Conservation (phyloP, 2,113 vertebrate species). For the Buteo buteo region DNA sequence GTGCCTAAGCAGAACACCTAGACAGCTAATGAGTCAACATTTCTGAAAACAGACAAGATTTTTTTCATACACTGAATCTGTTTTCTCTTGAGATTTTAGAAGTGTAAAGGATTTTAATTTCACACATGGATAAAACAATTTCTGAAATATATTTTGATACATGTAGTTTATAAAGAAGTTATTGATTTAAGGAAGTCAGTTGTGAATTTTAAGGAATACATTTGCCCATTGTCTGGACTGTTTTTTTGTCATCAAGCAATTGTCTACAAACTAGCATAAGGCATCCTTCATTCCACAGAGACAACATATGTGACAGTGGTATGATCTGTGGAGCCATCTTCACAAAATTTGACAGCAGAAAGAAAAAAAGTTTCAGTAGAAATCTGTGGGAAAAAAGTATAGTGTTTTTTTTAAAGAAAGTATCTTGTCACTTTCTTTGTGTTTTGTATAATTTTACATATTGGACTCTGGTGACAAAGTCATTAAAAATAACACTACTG, state of each 20-base stretch:
- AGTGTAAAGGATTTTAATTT: conserved; percentile 33
- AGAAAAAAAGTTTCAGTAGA: neutral
- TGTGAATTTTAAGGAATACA: neutral
- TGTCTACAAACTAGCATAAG: neutral
- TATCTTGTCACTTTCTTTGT: neutral
- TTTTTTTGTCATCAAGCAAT: neutral
- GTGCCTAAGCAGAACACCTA: neutral
- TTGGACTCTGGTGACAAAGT: neutral
- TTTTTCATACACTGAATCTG: neutral
- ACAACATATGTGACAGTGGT: neutral
- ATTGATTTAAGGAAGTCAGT: neutral
- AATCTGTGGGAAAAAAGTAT: neutral
- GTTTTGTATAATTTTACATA: neutral
- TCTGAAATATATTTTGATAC: neutral
- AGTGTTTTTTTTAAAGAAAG: neutral
- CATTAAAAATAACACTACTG: neutral
- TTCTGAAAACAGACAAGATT: conserved; percentile 33
- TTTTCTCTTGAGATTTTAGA: conserved; percentile 4
- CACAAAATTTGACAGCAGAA: neutral
- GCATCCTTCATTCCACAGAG: conserved; percentile 9
- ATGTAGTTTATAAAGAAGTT: neutral
- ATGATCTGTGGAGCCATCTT: conserved; percentile 1
- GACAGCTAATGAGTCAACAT: neutral
- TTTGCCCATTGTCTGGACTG: neutral
- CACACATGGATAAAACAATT: neutral